These are phyloP conservation scores for Andrena hattorfiana DNA, from an alignment of 2,888 invertebrate species.

Conservation along the genomic window DNA sequence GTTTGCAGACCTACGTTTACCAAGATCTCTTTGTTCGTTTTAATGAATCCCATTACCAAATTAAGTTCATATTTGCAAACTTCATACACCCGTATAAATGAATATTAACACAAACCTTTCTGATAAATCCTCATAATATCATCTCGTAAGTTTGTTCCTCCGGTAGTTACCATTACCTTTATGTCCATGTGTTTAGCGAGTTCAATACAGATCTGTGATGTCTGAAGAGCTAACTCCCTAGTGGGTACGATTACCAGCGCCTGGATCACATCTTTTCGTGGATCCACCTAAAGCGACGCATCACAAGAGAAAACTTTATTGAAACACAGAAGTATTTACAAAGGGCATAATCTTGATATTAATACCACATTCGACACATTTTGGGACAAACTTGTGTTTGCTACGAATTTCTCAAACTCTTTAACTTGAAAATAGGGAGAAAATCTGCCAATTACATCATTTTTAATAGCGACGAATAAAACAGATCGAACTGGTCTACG, in stretches of 20 bases:
- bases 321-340: background rate
- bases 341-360: background rate
- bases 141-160: slow-evolving; percentile 98
- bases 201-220: slow-evolving; percentile 99
- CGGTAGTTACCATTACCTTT: slow-evolving; percentile 99
- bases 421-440: too few relatives aligned
- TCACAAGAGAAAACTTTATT: background rate
- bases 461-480: too few relatives aligned
- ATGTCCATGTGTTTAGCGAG: slow-evolving; percentile 98
- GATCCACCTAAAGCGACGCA: slow-evolving; percentile 87
- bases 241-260: slow-evolving; percentile 99
- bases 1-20: too few relatives aligned
- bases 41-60: too few relatives aligned
- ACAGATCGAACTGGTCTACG: too few relatives aligned
- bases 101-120: slow-evolving; percentile 89
- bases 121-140: slow-evolving; percentile 99
- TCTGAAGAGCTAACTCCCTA: slow-evolving; percentile 98
- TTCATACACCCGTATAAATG: background rate
- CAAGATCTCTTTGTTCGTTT: too few relatives aligned
- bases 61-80: background rate
- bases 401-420: too few relatives aligned
- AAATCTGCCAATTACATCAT: too few relatives aligned
- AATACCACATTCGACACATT: too few relatives aligned
- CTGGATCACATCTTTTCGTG: slow-evolving; percentile 96
- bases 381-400: too few relatives aligned